Conservation (phyloP, 2,113 vertebrate species). For the Ceyx margarethae region DNA sequence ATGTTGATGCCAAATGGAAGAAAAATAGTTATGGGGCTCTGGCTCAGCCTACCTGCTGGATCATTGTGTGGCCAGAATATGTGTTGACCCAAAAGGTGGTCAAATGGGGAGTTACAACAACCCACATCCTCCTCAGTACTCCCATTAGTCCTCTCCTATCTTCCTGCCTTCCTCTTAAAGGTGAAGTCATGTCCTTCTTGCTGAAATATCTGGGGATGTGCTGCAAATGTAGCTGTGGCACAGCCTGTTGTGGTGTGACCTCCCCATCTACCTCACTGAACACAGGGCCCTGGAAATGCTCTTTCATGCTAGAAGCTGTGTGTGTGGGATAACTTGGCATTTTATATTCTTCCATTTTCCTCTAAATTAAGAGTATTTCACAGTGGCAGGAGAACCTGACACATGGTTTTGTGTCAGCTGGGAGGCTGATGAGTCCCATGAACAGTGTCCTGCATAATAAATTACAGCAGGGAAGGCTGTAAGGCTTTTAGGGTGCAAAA, state of each 20-base stretch:
- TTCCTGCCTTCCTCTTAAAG: background rate
- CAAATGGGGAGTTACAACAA: background rate
- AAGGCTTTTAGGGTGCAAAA: background rate
- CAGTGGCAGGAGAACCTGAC: background rate
- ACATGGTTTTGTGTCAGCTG: background rate
- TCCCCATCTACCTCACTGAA: fast-evolving
- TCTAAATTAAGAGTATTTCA: background rate
- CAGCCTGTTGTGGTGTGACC: background rate
- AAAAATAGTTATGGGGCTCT: background rate
- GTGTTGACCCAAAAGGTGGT: background rate
- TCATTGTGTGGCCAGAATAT: fast-evolving
- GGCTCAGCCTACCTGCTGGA: background rate
- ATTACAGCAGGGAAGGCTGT: background rate
- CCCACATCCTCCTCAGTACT: background rate
- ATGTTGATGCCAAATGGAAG: background rate
- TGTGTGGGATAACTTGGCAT: fast-evolving
- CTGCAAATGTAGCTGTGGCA: background rate
- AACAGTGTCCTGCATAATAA: background rate
- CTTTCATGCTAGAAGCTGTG: background rate
- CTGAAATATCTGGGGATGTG: background rate
- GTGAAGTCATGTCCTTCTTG: background rate
- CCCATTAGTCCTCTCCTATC: background rate
- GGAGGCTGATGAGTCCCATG: background rate
- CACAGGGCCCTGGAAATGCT: background rate
- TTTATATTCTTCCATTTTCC: background rate